These are phyloP conservation scores for Alfaro cultratus DNA, from an alignment of 2,797 vertebrate genomes.

Conservation along the genomic window DNA sequence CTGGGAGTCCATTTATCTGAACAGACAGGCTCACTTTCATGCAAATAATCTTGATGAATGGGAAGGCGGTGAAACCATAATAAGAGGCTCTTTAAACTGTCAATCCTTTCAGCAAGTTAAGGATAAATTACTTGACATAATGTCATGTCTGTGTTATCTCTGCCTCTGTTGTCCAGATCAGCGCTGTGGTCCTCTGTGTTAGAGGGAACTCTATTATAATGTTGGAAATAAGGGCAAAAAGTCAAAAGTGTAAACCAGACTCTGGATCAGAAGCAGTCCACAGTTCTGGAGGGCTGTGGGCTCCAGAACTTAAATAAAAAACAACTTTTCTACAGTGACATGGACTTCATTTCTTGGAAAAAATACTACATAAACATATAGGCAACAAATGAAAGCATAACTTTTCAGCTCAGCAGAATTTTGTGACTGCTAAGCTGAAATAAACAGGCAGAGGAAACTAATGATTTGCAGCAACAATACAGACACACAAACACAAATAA, in stretches of 20 bases:
- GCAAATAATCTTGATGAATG: constrained; percentile 58
- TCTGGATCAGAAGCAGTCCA: constrained; percentile 28
- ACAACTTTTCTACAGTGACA: constrained; percentile 23
- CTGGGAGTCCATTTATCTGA: constrained; percentile 57
- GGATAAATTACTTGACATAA: constrained; percentile 55
- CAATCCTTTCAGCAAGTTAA: constrained; percentile 52
- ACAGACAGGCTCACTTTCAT: constrained; percentile 50
- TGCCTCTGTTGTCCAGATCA: constrained; percentile 45
- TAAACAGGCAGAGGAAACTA: constrained; percentile 54
- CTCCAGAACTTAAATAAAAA: constrained; percentile 26
- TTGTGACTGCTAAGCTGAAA: constrained; percentile 49
- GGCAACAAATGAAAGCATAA: too few species aligned
- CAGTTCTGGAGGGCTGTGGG: neutral
- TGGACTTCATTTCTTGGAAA: constrained; percentile 17
- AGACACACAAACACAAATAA: constrained; percentile 26
- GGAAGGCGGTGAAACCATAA: constrained; percentile 43
- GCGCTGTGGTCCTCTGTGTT: constrained; percentile 36
- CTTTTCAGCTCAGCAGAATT: constrained; percentile 2
- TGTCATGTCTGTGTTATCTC: constrained; percentile 54
- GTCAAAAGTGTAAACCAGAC: constrained; percentile 40
- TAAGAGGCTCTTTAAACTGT: constrained; percentile 53
- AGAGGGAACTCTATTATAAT: constrained; percentile 12
- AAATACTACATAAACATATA: constrained; percentile 34
- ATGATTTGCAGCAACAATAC: constrained; percentile 54
- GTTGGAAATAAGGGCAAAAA: constrained; percentile 26